These are phyloP conservation scores for Rallus crepitans DNA, from an alignment of 2,797 vertebrate species.

Conservation along the genomic window DNA sequence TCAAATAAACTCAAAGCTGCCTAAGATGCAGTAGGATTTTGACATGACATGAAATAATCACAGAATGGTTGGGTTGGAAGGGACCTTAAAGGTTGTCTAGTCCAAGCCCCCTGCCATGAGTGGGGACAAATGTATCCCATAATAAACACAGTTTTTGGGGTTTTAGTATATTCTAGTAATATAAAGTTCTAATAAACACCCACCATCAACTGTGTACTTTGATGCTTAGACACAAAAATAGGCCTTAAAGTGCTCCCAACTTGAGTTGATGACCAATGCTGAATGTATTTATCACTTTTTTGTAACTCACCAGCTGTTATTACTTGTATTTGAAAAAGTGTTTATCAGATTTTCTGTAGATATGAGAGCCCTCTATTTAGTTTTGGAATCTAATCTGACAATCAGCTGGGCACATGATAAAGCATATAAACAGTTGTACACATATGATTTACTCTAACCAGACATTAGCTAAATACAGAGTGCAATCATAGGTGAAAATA, in stretches of 20 bases:
- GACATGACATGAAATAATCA: not conserved
- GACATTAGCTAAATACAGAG: not conserved
- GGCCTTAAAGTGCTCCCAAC: not conserved
- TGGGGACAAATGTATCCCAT: no score
- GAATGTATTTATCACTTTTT: not conserved
- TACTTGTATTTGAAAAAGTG: not conserved
- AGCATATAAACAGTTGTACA: not conserved
- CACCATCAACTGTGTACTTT: not conserved
- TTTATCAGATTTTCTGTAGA: not conserved
- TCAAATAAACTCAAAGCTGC: not conserved
- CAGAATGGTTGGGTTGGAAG: no score
- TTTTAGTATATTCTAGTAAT: not conserved
- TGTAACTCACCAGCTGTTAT: not conserved
- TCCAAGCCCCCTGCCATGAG: no score
- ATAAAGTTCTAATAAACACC: not conserved
- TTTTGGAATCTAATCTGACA: conserved; percentile 7
- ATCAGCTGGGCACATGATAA: not conserved
- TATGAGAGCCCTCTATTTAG: not conserved
- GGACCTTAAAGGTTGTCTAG: no score
- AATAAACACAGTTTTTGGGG: not conserved
- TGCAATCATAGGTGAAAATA: not conserved
- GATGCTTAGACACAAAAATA: not conserved
- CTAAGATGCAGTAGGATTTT: not conserved
- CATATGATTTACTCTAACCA: not conserved
- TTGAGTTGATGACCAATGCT: not conserved